phyloP scores from a whole-genome alignment of 2,797 vertebrate genomes.

The Parauchenoglanis punctatus region DNA sequence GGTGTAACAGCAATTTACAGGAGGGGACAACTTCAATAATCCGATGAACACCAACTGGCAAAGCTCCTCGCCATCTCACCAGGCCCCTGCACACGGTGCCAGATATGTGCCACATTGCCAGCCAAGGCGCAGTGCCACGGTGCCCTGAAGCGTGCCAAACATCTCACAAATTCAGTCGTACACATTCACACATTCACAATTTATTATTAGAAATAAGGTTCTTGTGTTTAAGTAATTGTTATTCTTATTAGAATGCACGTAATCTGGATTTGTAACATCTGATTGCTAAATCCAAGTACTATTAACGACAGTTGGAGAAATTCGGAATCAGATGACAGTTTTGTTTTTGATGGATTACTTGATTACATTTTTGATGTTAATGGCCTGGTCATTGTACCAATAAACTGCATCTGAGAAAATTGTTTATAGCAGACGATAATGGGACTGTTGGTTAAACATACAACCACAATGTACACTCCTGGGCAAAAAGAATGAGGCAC shows the following conservation, averaged over 20 bases:
- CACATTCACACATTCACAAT: conserved; percentile 31
- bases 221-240: neutral
- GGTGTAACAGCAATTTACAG: conserved; percentile 69
- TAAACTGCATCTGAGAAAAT: neutral
- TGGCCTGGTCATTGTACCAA: neutral
- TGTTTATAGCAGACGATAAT: neutral
- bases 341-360: neutral
- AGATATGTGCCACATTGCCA: conserved; percentile 68
- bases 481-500: no score
- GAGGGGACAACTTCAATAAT: conserved; percentile 68
- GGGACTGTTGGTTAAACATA: neutral
- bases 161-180: conserved; percentile 48
- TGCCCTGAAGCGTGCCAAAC: conserved; percentile 67
- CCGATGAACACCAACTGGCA: conserved; percentile 72
- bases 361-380: neutral
- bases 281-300: neutral
- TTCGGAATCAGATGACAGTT: neutral
- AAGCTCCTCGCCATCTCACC: conserved; percentile 50
- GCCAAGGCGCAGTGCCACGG: conserved; percentile 69
- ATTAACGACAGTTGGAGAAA: neutral
- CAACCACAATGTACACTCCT: no score
- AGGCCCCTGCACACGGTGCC: conserved; percentile 41
- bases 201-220: conserved; percentile 17
- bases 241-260: neutral
- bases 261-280: neutral